phyloP scores from a whole-genome alignment of 2,113 vertebrate species.

The Apodemus speciosus region DNA sequence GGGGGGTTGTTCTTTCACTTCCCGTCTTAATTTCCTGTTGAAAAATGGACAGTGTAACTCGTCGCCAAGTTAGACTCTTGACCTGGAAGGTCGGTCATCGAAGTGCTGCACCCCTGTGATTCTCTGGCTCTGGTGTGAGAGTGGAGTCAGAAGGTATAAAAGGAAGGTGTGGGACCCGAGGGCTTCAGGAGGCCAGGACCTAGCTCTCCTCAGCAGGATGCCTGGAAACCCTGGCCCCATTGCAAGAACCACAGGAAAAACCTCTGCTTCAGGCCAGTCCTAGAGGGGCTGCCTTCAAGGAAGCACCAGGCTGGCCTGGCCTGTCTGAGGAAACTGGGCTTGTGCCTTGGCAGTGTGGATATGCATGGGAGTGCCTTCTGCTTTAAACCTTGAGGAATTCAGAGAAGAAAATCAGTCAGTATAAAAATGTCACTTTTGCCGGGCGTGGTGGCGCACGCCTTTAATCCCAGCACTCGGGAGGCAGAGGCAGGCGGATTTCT shows the following conservation, averaged over 20 bases:
- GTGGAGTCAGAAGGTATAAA: accelerated
- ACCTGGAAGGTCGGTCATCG: not conserved
- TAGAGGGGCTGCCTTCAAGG: not conserved
- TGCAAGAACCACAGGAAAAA: not conserved
- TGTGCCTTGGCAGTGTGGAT: not conserved
- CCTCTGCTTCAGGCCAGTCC: not conserved
- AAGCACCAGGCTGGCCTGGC: not conserved
- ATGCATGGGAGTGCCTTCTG: not conserved
- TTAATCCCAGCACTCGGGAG: no score
- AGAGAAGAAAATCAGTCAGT: not conserved
- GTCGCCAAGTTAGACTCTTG: not conserved
- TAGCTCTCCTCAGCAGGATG: accelerated
- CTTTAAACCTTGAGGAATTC: not conserved
- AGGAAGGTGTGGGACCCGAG: accelerated
- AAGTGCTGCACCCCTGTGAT: accelerated
- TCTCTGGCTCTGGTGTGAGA: not conserved
- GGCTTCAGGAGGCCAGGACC: not conserved
- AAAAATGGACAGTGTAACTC: not conserved
- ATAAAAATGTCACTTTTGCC: accelerated
- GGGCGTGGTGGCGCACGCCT: no score
- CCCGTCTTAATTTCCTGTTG: not conserved
- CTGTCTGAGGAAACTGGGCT: not conserved
- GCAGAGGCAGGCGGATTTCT: no score
- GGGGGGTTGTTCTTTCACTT: not conserved
- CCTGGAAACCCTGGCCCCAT: not conserved